These are phyloP conservation scores for Notodonta dromedarius DNA, from an alignment of 2,888 invertebrate species.

Conservation along the genomic window DNA sequence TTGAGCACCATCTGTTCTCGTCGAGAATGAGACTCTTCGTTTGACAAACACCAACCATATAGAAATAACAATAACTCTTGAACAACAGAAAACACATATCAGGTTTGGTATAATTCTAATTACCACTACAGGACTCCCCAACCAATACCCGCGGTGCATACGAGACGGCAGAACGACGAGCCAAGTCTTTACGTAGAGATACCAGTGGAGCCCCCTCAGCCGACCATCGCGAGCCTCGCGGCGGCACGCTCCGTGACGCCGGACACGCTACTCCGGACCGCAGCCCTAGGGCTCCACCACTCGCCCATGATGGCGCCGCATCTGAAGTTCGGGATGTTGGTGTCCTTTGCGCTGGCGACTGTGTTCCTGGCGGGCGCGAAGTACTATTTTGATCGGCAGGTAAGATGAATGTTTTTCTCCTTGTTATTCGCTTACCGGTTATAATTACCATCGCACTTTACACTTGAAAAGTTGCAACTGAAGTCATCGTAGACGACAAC, in stretches of 20 bases:
- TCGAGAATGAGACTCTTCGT: no score
- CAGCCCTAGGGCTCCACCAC: constrained; percentile 74
- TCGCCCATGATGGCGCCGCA: constrained; percentile 83
- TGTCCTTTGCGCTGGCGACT: constrained; percentile 87
- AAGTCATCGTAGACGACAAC: no score
- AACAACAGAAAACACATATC: no score
- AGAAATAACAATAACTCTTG: no score
- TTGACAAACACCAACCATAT: no score
- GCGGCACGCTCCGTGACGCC: constrained; percentile 78
- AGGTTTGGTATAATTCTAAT: neutral
- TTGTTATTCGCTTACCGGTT: no score
- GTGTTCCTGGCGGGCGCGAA: constrained; percentile 89
- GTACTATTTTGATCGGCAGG: constrained; percentile 89
- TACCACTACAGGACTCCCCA: constrained; percentile 47
- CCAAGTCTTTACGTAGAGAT: constrained; percentile 77
- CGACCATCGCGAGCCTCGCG: constrained; percentile 75
- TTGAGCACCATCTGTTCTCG: no score
- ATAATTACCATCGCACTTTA: no score
- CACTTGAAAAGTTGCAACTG: no score
- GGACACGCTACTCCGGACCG: constrained; percentile 74
- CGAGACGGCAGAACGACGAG: constrained; percentile 67
- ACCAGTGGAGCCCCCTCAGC: constrained; percentile 66
- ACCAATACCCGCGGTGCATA: constrained; percentile 64
- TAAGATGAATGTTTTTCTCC: constrained; percentile 53
- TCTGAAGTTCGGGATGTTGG: constrained; percentile 88